A percentile compares a stretch with the other conserved stretches of the same genome.
Conservation (phyloP, 2,888 invertebrate species). For the Oegoconia quadripuncta region DNA sequence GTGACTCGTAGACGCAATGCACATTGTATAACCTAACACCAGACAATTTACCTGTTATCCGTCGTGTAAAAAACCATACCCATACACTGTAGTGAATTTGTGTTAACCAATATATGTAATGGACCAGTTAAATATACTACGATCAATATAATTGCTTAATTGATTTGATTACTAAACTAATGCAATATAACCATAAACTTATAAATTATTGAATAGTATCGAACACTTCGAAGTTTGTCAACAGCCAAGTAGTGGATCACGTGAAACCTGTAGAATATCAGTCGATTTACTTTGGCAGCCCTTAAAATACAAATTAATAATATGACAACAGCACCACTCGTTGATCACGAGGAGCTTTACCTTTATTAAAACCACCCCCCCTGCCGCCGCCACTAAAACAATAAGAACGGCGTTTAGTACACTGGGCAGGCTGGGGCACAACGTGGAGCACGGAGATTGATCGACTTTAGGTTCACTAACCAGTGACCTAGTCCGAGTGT, state of each 20-base stretch:
- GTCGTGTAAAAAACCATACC: no score
- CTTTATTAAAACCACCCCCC: constrained; percentile 97
- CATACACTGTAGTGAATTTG: no score
- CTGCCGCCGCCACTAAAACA: constrained; percentile 97
- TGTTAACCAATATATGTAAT: no score
- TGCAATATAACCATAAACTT: no score
- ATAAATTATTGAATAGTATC: no score
- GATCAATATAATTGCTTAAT: no score
- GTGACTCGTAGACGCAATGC: no score
- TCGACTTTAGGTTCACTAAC: constrained; percentile 70
- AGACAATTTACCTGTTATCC: no score
- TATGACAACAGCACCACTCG: constrained; percentile 87
- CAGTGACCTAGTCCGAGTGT: constrained; percentile 66
- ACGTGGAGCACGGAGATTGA: constrained; percentile 78
- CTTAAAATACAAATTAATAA: constrained; percentile 71
- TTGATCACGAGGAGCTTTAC: constrained; percentile 91
- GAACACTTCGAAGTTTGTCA: no score
- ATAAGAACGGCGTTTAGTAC: constrained; percentile 89
- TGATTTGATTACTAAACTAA: no score
- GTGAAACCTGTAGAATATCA: constrained; percentile 10
- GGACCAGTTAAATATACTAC: no score
- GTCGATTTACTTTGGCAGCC: constrained; percentile 70
- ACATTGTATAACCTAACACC: no score
- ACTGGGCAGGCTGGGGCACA: constrained; percentile 78
- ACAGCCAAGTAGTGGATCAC: constrained; percentile 38